These are phyloP conservation scores for Paedocypris sp. DNA, from an alignment of 2,113 vertebrate species.

Conservation along the genomic window DNA sequence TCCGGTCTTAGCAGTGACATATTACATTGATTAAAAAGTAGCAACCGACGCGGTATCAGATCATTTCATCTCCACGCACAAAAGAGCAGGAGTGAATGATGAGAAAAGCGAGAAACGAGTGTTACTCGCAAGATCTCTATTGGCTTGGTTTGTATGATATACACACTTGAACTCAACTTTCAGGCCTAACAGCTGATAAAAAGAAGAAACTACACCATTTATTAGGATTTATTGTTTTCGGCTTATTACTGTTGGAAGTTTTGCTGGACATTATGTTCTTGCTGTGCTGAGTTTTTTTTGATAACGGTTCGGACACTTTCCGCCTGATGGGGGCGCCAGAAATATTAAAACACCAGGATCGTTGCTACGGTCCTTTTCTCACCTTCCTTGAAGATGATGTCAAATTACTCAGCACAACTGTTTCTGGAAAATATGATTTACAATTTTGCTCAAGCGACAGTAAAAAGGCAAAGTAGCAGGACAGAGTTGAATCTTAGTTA, in stretches of 20 bases:
- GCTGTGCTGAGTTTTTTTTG: no score
- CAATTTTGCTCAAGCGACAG: no score
- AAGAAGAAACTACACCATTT: background rate
- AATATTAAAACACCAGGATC: no score
- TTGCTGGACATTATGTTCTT: slow-evolving; percentile 1
- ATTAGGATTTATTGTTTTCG: background rate
- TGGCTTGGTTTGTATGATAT: background rate
- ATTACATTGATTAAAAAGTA: background rate
- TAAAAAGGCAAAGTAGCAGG: no score
- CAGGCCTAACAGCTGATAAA: background rate
- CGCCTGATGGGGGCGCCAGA: no score
- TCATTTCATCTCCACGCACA: background rate
- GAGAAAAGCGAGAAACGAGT: background rate
- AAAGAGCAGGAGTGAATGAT: background rate
- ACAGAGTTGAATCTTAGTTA: no score
- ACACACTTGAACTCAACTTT: background rate
- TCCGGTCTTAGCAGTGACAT: background rate
- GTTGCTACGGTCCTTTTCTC: no score
- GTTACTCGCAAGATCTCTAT: background rate
- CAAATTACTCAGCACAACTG: no score
- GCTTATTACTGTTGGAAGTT: background rate
- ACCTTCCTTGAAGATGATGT: no score
- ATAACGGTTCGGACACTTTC: no score
- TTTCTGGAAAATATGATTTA: no score
- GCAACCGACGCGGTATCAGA: background rate